Percentiles rank a stretch among this genome's conserved stretches.
Evolutionary conservation across 2,113 vertebrate species (phyloP).

Genomic region (Scomber scombrus): DNA sequence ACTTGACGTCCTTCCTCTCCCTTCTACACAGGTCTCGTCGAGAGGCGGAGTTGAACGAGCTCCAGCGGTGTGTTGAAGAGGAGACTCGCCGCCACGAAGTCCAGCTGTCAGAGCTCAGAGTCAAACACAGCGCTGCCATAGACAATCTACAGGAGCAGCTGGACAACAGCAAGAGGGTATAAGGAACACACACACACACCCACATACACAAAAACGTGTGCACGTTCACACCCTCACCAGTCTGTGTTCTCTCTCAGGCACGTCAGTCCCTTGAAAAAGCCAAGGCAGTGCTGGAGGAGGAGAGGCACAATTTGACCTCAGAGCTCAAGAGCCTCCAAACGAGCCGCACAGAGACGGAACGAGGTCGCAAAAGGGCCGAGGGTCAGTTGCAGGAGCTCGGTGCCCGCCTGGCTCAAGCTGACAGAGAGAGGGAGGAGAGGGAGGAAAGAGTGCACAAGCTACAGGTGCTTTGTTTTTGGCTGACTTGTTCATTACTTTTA

Average conservation of each 20-base stretch:
- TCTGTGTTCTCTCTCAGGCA: conserved; percentile 68
- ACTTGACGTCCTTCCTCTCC: neutral
- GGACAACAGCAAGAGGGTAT: conserved; percentile 90
- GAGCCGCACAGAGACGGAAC: conserved; percentile 87
- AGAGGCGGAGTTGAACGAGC: conserved; percentile 89
- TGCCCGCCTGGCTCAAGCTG: conserved; percentile 85
- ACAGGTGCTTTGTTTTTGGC: conserved; percentile 79
- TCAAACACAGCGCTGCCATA: conserved; percentile 87
- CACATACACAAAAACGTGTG: neutral
- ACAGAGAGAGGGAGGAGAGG: conserved; percentile 85
- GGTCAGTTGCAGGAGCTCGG: conserved; percentile 87
- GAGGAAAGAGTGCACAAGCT: conserved; percentile 87
- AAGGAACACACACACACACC: conserved; percentile 23
- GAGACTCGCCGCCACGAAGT: conserved; percentile 87
- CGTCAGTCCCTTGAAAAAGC: conserved; percentile 89
- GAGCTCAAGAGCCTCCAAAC: conserved; percentile 88
- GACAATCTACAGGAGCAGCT: conserved; percentile 90
- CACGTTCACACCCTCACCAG: neutral
- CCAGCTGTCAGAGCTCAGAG: conserved; percentile 89
- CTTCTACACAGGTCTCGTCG: conserved; percentile 86
- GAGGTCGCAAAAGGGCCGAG: conserved; percentile 88
- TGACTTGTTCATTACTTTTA: neutral
- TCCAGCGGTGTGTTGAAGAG: conserved; percentile 91
- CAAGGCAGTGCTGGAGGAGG: conserved; percentile 86
- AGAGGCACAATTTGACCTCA: conserved; percentile 80